Evolutionary conservation across 1,140 invertebrate genomes (phyloP).

Genomic region (Saccostrea glomerata): DNA sequence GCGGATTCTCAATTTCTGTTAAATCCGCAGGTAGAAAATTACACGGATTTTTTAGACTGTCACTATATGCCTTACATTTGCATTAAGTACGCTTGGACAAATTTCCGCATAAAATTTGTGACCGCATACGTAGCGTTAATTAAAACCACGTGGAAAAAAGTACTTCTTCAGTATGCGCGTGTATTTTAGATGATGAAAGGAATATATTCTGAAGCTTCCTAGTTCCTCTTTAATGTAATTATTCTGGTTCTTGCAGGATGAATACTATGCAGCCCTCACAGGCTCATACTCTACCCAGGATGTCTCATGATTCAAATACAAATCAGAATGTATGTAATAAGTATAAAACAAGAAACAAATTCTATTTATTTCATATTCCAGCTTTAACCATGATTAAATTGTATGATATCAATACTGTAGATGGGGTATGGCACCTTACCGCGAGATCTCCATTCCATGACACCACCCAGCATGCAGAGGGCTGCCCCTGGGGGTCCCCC

Average conservation of each 20-base stretch:
- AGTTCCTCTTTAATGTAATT: not conserved
- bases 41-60: too few species aligned
- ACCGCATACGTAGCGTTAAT: too few species aligned
- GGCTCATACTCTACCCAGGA: not conserved
- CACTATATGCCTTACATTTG: too few species aligned
- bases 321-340: not conserved
- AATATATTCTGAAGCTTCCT: not conserved
- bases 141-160: too few species aligned
- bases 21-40: too few species aligned
- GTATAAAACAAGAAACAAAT: not conserved
- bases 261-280: not conserved
- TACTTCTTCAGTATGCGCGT: too few species aligned
- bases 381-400: not conserved
- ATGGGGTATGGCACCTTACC: not conserved
- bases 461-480: not conserved
- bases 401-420: not conserved
- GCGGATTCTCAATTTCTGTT: too few species aligned
- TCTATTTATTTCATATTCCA: not conserved
- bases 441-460: not conserved
- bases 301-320: not conserved
- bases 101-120: too few species aligned
- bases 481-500: constrained; percentile 53
- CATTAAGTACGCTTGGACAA: too few species aligned
- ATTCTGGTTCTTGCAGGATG: not conserved
- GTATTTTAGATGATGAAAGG: too few species aligned